These are phyloP conservation scores for Ailurus styani DNA, from an alignment of 2,113 vertebrate genomes.

Conservation along the genomic window DNA sequence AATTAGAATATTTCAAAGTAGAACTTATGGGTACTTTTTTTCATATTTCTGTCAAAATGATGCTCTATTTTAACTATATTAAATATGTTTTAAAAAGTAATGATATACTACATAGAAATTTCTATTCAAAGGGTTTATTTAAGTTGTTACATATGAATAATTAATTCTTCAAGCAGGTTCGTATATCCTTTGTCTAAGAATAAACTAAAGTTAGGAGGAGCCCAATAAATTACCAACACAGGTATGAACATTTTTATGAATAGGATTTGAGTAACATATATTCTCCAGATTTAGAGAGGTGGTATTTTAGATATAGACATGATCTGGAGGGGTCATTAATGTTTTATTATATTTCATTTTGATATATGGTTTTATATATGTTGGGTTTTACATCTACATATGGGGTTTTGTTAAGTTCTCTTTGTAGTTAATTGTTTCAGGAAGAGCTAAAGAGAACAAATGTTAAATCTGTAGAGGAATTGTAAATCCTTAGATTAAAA, in stretches of 20 bases:
- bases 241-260: neutral
- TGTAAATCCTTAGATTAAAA: neutral
- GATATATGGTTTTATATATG: neutral
- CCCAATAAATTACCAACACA: neutral
- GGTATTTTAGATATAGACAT: neutral
- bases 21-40: neutral
- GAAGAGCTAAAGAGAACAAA: neutral
- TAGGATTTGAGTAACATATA: neutral
- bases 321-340: neutral
- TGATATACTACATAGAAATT: constrained; percentile 9
- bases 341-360: constrained; percentile 30
- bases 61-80: neutral
- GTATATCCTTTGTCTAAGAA: neutral
- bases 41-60: constrained; percentile 16
- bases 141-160: neutral
- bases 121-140: neutral
- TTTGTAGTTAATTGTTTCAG: constrained; percentile 1
- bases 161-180: neutral
- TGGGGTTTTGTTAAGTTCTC: neutral
- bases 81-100: constrained; percentile 11
- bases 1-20: constrained; percentile 50
- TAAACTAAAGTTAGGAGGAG: neutral
- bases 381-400: neutral
- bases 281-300: neutral
- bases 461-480: neutral